Percentiles rank a stretch among this genome's conserved stretches.
These are phyloP conservation scores for Illadopsis cleaveri DNA, from an alignment of 2,113 vertebrate species.

Conservation along the genomic window DNA sequence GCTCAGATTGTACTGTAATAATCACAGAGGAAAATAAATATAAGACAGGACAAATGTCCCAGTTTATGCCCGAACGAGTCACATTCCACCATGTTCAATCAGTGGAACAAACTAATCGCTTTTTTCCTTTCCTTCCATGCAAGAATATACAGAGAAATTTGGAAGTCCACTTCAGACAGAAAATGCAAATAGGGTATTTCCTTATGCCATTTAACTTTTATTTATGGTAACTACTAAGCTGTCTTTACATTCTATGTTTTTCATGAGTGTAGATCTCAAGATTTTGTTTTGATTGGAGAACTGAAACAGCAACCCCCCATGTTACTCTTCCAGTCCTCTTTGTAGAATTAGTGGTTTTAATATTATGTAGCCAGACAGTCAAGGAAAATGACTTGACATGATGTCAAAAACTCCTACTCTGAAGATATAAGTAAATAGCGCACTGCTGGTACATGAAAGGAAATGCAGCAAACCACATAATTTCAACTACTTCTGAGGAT, in stretches of 20 bases:
- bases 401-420: not conserved
- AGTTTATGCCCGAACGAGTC: not conserved
- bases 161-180: not conserved
- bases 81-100: not conserved
- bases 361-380: not conserved
- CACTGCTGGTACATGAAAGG: not conserved
- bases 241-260: not conserved
- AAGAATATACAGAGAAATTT: not conserved
- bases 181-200: not conserved
- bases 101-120: not conserved
- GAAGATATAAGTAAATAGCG: not conserved
- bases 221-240: not conserved
- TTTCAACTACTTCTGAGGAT: not conserved
- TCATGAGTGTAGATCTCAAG: not conserved
- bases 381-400: not conserved
- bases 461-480: not conserved
- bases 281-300: not conserved
- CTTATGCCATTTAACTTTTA: not conserved
- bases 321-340: not conserved
- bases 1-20: not conserved
- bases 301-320: not conserved
- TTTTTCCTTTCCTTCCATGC: not conserved
- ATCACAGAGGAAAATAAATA: not conserved
- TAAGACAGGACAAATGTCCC: not conserved
- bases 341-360: not conserved